phyloP scores from a whole-genome alignment of 1,140 invertebrate species.

The Danaus melanippus region DNA sequence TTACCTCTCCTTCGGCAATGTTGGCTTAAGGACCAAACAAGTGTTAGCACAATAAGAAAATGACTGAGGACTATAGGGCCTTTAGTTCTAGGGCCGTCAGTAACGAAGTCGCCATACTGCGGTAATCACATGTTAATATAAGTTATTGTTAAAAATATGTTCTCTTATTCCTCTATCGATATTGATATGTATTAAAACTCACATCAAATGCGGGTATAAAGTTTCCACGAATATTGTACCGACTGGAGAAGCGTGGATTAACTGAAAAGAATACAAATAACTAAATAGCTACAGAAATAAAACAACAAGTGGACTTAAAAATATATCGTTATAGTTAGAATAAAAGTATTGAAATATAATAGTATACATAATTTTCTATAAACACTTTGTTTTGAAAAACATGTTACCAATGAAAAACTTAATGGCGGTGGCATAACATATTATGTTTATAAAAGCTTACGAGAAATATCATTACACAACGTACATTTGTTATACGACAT shows the following conservation, averaged over 20 bases:
- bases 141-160: background rate
- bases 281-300: too few relatives aligned
- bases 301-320: too few relatives aligned
- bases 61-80: too few relatives aligned
- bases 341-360: too few relatives aligned
- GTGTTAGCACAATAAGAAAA: too few relatives aligned
- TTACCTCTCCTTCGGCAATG: too few relatives aligned
- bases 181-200: constrained; percentile 14
- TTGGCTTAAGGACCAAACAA: too few relatives aligned
- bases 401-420: background rate
- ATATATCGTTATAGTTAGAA: too few relatives aligned
- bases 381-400: background rate
- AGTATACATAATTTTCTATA: too few relatives aligned
- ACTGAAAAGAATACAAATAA: constrained; percentile 28
- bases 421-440: constrained; percentile 2
- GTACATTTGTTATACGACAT: constrained; percentile 36
- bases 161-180: background rate
- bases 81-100: too few relatives aligned
- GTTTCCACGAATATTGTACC: constrained; percentile 48
- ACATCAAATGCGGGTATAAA: constrained; percentile 52
- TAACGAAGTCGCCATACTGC: constrained; percentile 8
- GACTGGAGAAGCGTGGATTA: constrained; percentile 34
- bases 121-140: constrained; percentile 12
- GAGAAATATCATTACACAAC: background rate
- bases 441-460: background rate